Evolutionary conservation across 2,888 invertebrate species (phyloP).

Genomic region (Mallateleia sp.): DNA sequence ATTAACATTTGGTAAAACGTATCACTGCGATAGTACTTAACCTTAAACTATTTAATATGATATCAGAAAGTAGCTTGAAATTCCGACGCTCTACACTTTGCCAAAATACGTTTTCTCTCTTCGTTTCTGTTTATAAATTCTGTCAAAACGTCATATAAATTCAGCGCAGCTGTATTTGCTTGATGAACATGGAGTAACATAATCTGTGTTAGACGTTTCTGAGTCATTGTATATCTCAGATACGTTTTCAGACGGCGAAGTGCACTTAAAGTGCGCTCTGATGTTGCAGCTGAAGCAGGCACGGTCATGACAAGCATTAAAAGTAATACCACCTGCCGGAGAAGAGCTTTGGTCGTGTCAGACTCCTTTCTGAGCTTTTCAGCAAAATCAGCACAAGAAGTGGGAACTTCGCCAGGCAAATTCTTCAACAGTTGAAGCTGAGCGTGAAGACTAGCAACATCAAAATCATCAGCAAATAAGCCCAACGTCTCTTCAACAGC

Average conservation of each 20-base stretch:
- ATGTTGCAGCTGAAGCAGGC: slow-evolving; percentile 27
- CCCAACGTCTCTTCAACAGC: slow-evolving; percentile 21
- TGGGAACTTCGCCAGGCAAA: neutral
- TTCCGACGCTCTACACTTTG: no score
- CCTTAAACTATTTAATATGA: no score
- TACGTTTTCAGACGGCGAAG: slow-evolving; percentile 34
- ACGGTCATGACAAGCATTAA: slow-evolving; percentile 17
- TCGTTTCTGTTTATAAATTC: neutral
- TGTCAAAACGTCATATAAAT: no score
- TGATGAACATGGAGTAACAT: no score
- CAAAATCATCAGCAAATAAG: slow-evolving; percentile 21
- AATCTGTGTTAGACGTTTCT: slow-evolving; percentile 20
- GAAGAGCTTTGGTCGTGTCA: slow-evolving; percentile 1
- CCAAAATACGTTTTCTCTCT: neutral
- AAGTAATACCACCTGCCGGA: slow-evolving; percentile 2
- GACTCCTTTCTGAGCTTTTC: slow-evolving; percentile 11
- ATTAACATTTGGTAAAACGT: no score
- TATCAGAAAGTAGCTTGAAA: no score
- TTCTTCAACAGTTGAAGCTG: slow-evolving; percentile 19
- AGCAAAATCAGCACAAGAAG: slow-evolving; percentile 19
- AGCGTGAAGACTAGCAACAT: neutral
- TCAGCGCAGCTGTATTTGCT: no score
- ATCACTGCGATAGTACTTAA: no score
- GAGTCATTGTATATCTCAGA: slow-evolving; percentile 28
- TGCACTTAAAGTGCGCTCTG: slow-evolving; percentile 32